Percentiles rank a stretch among this genome's conserved stretches.
These are phyloP conservation scores for Neelides folsomi DNA, from an alignment of 2,888 invertebrate species.

Conservation along the genomic window DNA sequence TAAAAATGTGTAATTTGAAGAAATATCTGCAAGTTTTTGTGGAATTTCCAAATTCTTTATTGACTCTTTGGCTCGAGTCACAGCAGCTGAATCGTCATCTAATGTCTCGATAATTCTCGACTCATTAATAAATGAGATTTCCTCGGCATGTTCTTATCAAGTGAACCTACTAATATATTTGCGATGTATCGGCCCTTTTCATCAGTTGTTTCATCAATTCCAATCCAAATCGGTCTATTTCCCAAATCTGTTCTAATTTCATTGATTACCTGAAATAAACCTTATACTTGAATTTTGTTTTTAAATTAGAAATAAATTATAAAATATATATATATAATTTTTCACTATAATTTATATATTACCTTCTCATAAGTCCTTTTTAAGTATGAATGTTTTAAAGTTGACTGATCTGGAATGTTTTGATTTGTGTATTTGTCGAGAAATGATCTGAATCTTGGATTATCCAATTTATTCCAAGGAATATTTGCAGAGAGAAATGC, in stretches of 20 bases:
- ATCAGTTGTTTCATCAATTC: constrained; percentile 24
- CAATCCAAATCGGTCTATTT: constrained; percentile 24
- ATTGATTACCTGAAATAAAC: not conserved
- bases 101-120: too few relatives aligned
- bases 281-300: too few relatives aligned
- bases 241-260: constrained; percentile 9
- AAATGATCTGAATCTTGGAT: not conserved
- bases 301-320: too few relatives aligned
- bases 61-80: too few relatives aligned
- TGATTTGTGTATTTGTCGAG: constrained; percentile 1
- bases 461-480: not conserved
- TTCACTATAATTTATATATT: not conserved
- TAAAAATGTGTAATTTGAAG: too few relatives aligned
- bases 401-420: constrained; percentile 3
- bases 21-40: too few relatives aligned
- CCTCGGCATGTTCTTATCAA: too few relatives aligned
- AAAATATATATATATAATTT: too few relatives aligned
- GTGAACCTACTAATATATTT: too few relatives aligned
- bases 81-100: too few relatives aligned
- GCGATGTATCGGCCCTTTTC: constrained; percentile 11
- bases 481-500: constrained; percentile 1
- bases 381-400: not conserved
- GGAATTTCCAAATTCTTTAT: too few relatives aligned
- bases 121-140: too few relatives aligned
- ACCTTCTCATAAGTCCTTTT: not conserved